Evolutionary conservation across 2,113 vertebrate species (phyloP).

Genomic region (Copsychus sechellarum): DNA sequence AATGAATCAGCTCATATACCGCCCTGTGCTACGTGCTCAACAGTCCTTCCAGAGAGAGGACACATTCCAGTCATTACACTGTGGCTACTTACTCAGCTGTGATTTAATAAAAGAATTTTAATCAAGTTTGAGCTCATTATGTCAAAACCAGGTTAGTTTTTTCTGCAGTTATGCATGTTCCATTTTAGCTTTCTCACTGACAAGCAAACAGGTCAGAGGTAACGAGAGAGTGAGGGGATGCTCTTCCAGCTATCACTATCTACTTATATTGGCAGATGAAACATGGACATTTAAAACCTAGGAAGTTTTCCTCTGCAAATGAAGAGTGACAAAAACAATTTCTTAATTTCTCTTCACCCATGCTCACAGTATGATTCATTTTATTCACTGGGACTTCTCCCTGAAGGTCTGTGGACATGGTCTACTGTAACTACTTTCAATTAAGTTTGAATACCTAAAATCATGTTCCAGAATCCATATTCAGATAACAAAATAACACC

Average conservation of each 20-base stretch:
- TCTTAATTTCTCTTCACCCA: background rate
- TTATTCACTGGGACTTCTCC: background rate
- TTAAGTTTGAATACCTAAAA: background rate
- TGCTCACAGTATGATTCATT: background rate
- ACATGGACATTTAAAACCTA: background rate
- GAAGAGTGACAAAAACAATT: background rate
- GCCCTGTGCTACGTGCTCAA: background rate
- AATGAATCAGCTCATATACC: background rate
- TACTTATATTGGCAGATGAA: background rate
- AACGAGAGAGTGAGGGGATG: background rate
- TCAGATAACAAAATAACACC: accelerated
- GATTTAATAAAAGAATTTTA: constrained; percentile 39
- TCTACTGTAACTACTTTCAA: background rate
- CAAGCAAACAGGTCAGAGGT: background rate
- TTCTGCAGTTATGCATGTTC: background rate
- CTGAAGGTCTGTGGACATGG: background rate
- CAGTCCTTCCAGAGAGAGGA: background rate
- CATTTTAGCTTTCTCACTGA: background rate
- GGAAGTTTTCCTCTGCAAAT: background rate
- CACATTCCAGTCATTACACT: constrained; percentile 25
- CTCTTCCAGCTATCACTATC: background rate
- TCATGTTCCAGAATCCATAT: background rate
- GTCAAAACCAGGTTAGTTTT: background rate
- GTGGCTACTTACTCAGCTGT: background rate
- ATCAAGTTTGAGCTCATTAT: constrained; percentile 50